Base-by-base conservation (phyloP, 2,113 vertebrate genomes). In the Halcyon malimbica region DNA sequence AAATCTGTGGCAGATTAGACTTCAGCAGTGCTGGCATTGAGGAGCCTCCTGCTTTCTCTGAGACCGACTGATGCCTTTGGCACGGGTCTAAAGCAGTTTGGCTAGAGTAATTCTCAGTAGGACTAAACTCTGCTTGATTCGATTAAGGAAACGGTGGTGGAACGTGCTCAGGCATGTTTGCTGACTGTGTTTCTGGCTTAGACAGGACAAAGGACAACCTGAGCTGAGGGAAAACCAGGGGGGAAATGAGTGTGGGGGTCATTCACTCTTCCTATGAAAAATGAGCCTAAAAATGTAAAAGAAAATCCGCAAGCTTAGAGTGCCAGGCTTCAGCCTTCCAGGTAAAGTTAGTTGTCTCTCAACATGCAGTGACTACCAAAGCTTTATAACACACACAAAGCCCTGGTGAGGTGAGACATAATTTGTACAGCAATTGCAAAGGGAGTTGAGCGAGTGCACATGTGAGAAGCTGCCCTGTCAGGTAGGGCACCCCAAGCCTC, bases 361-460 rank as follows among this genome's bases (percentile, higher is more conserved):
- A 31, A 83, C 29, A 46, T 39, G n/a, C 41, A 78, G 76, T 86
- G 78, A 51, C 46, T 37, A 9, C 46, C n/a, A 67, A 85, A 79
- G n/a, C 78, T 73, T 83, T 85, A 84, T 67, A 90, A 83, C 25
- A 37, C 13, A 9, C 56, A 13, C 20, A 76, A 83, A 95, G 63
- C 35, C 73, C 25, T 2, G 2, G 28, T 13, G 62, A 79, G 65
- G 62, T 81, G 63, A 81, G 80, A 78, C 96, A 65, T 67, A 71
- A 78, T 69, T 92, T 83, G 59, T 46, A n/a, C 11, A 26, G 17
- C 35, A 41, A 50, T 76, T 87, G 71, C 71, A 62, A 54, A 71
- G 89, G 51, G 7, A 10, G 11, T 54, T n/a, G 68, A 39, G 33
- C 0, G 2, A 73, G 7, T 3, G 21, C 41, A 41, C 0, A 1